phyloP scores from a whole-genome alignment of 2,797 vertebrate species.

The Vespertilio murinus region DNA sequence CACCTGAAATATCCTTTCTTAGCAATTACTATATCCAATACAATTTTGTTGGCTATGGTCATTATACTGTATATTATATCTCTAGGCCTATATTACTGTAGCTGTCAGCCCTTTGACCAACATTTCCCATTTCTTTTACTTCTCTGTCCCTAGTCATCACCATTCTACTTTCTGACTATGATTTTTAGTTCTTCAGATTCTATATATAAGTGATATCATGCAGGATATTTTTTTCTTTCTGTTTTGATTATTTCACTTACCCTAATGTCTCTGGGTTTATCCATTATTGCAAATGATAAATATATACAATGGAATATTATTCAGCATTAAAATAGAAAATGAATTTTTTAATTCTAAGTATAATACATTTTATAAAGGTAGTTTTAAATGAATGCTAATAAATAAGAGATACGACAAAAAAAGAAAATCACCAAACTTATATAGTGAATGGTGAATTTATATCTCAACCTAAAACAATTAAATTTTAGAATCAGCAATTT shows the following conservation, averaged over 20 bases:
- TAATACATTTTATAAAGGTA: neutral
- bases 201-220: neutral
- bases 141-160: neutral
- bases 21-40: neutral
- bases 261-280: neutral
- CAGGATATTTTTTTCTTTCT: neutral
- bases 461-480: neutral
- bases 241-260: neutral
- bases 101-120: neutral
- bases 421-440: neutral
- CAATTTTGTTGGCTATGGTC: neutral
- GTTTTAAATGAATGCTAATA: neutral
- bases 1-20: neutral
- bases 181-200: neutral
- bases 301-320: neutral
- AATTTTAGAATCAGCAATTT: neutral
- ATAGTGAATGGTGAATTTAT: neutral
- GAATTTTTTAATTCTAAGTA: neutral
- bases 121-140: neutral
- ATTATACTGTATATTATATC: neutral
- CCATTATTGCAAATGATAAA: neutral
- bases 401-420: neutral
- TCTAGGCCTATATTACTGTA: neutral
- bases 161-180: neutral
- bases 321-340: neutral